phyloP scores from a whole-genome alignment of 2,888 invertebrate species.

The Melieria crassipennis region DNA sequence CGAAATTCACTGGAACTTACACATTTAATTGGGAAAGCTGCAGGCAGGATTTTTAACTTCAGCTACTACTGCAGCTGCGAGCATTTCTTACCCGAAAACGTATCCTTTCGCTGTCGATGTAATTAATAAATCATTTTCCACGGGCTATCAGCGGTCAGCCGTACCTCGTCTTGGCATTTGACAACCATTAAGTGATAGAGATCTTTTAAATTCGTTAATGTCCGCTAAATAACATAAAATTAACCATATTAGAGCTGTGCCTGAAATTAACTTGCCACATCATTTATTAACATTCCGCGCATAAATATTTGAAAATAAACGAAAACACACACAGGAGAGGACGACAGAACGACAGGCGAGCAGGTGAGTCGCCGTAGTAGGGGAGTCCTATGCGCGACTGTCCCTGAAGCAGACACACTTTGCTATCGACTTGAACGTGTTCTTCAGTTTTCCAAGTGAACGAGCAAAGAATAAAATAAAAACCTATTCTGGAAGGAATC shows the following conservation, averaged over 20 bases:
- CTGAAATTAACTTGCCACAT: conserved; percentile 30
- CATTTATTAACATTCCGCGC: conserved; percentile 18
- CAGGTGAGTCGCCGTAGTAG: not conserved
- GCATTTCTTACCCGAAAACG: no score
- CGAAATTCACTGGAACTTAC: no score
- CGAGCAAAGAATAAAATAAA: not conserved
- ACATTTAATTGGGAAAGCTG: no score
- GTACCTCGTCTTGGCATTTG: conserved; percentile 15
- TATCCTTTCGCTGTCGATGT: no score
- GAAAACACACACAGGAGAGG: no score
- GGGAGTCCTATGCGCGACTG: not conserved
- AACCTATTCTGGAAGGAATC: conserved; percentile 19
- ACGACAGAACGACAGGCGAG: not conserved
- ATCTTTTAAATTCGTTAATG: conserved; percentile 36
- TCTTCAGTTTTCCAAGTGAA: no score
- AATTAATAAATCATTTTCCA: no score
- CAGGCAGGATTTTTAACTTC: no score
- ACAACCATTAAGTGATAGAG: conserved; percentile 46
- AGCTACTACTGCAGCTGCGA: no score
- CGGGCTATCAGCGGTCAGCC: no score
- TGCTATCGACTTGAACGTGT: not conserved
- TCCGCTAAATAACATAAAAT: conserved; percentile 19
- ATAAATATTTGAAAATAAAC: not conserved
- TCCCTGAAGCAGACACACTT: no score
- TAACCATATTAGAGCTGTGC: conserved; percentile 22